A percentile compares a stretch with the other conserved stretches of the same genome.
These are phyloP conservation scores for Dione juno DNA, from an alignment of 2,888 invertebrate genomes.

Conservation along the genomic window DNA sequence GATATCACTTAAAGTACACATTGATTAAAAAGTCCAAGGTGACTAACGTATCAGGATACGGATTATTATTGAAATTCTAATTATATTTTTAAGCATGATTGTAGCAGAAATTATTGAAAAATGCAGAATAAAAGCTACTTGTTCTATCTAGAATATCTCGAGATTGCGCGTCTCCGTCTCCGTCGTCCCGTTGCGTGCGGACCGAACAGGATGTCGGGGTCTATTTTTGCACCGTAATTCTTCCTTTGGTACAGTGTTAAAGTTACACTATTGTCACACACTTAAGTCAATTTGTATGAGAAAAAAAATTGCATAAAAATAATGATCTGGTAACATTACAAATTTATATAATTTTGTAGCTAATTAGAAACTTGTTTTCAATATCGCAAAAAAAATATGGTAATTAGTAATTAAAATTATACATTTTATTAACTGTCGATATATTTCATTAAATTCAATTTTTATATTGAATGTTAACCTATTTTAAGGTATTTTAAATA, in stretches of 20 bases:
- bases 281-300: constrained; percentile 10
- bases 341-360: constrained; percentile 12
- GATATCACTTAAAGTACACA: neutral
- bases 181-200: constrained; percentile 40
- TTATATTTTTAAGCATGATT: no score
- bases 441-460: constrained; percentile 6
- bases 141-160: constrained; percentile 13
- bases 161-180: constrained; percentile 31
- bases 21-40: neutral
- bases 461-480: neutral
- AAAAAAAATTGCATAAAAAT: constrained; percentile 4
- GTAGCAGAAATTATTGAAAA: neutral
- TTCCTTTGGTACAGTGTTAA: constrained; percentile 24
- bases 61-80: neutral
- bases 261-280: constrained; percentile 16
- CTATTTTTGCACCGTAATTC: constrained; percentile 39
- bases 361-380: constrained; percentile 22
- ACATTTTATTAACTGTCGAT: neutral
- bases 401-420: constrained; percentile 2
- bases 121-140: neutral
- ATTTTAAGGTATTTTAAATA: constrained; percentile 4
- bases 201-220: constrained; percentile 37
- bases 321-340: neutral
- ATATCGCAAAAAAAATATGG: constrained; percentile 2
- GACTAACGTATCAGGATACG: neutral